A percentile compares a stretch with the other conserved stretches of the same genome.
Conservation (phyloP, 2,888 invertebrate genomes). For the Melolontha melolontha region DNA sequence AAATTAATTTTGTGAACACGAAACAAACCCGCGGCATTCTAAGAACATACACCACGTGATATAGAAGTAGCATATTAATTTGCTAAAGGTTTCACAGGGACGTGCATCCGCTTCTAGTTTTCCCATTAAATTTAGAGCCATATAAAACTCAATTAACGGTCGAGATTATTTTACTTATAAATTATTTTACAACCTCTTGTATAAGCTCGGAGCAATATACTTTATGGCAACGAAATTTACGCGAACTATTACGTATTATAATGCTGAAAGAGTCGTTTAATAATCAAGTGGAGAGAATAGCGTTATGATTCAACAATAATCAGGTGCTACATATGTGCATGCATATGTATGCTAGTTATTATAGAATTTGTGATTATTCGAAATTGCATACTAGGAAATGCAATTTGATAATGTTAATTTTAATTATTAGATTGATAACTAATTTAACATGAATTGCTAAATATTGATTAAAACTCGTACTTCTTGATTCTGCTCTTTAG, state of each 20-base stretch:
- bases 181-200: constrained; percentile 40
- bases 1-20: too few species aligned
- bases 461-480: too few species aligned
- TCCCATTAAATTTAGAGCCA: constrained; percentile 24
- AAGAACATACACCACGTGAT: too few species aligned
- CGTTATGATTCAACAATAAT: constrained; percentile 49
- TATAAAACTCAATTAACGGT: constrained; percentile 33
- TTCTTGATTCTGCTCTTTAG: too few species aligned
- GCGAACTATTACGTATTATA: constrained; percentile 49
- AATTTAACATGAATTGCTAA: too few species aligned
- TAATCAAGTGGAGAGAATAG: constrained; percentile 47
- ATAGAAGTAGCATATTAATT: neutral
- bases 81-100: neutral
- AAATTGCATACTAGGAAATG: too few species aligned
- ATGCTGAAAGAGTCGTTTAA: constrained; percentile 52
- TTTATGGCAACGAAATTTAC: constrained; percentile 52
- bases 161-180: constrained; percentile 38
- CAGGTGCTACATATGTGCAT: constrained; percentile 48
- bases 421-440: too few species aligned
- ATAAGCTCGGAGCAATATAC: constrained; percentile 44
- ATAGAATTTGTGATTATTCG: too few species aligned
- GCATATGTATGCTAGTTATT: too few species aligned
- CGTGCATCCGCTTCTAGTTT: constrained; percentile 5
- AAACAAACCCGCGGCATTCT: too few species aligned
- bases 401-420: too few species aligned